phyloP scores from a whole-genome alignment of 2,797 vertebrate species.

The Phoeniculus purpureus region DNA sequence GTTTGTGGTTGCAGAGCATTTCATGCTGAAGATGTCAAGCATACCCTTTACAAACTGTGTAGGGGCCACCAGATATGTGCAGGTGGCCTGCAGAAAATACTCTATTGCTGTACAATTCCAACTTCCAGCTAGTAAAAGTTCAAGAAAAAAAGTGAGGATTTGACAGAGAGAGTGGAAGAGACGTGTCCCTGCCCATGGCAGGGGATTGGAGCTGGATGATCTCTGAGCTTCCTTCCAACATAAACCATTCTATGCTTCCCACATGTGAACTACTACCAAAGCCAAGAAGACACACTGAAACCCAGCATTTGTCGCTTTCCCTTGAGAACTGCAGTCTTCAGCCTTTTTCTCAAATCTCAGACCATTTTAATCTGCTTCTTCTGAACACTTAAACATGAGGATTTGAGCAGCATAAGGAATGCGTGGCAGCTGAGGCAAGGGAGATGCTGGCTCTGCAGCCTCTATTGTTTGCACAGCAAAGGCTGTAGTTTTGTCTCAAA shows the following conservation, averaged over 20 bases:
- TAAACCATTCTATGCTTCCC: too few species aligned
- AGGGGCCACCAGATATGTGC: not conserved
- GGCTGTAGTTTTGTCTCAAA: not conserved
- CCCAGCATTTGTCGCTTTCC: not conserved
- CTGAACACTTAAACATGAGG: not conserved
- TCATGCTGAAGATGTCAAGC: not conserved
- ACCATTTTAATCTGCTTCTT: not conserved
- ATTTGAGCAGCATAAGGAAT: not conserved
- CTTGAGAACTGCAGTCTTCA: not conserved
- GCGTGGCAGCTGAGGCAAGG: not conserved
- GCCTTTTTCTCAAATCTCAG: not conserved
- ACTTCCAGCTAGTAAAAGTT: not conserved
- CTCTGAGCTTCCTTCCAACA: too few species aligned
- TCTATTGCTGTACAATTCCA: not conserved
- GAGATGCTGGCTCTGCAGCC: slow-evolving; percentile 4
- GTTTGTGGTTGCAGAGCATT: not conserved
- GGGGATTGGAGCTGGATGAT: too few species aligned
- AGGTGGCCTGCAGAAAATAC: not conserved
- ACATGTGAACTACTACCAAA: not conserved
- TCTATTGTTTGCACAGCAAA: slow-evolving; percentile 12
- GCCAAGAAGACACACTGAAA: not conserved
- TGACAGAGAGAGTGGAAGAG: not conserved
- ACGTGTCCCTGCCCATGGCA: too few species aligned
- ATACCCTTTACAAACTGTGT: not conserved
- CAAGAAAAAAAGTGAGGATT: not conserved